These are phyloP conservation scores for Schizothorax lantsangensis DNA, from an alignment of 2,797 vertebrate species.

Conservation along the genomic window DNA sequence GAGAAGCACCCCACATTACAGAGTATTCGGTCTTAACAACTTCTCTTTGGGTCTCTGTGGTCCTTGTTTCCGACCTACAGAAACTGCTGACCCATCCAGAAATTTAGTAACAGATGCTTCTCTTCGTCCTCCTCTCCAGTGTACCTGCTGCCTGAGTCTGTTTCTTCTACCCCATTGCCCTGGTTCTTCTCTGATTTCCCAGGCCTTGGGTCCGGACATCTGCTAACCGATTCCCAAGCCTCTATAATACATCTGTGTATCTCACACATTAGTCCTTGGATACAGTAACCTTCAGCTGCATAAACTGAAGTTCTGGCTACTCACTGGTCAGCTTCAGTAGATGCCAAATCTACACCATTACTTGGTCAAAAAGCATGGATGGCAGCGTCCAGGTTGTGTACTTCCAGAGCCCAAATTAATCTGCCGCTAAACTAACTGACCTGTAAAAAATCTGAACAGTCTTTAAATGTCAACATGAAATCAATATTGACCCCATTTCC, in stretches of 20 bases:
- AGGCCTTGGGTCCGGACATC: constrained; percentile 38
- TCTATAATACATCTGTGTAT: constrained; percentile 6
- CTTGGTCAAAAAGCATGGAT: neutral
- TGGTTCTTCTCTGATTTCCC: constrained; percentile 29
- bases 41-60: neutral
- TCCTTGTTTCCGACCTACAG: constrained; percentile 9
- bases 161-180: constrained; percentile 29
- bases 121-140: neutral
- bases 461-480: neutral
- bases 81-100: constrained; percentile 39
- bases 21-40: constrained; percentile 1
- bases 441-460: neutral
- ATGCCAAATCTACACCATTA: neutral
- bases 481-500: neutral
- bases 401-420: neutral
- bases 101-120: constrained; percentile 33
- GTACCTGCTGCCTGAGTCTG: constrained; percentile 13
- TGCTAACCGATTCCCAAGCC: constrained; percentile 40
- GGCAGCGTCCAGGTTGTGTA: neutral
- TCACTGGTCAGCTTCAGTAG: neutral
- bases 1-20: neutral
- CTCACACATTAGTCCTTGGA: constrained; percentile 28
- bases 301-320: neutral
- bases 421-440: neutral
- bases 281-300: constrained; percentile 21